Evolutionary conservation across 2,888 invertebrate species (phyloP).

Genomic region (Dexiosoma caninum): DNA sequence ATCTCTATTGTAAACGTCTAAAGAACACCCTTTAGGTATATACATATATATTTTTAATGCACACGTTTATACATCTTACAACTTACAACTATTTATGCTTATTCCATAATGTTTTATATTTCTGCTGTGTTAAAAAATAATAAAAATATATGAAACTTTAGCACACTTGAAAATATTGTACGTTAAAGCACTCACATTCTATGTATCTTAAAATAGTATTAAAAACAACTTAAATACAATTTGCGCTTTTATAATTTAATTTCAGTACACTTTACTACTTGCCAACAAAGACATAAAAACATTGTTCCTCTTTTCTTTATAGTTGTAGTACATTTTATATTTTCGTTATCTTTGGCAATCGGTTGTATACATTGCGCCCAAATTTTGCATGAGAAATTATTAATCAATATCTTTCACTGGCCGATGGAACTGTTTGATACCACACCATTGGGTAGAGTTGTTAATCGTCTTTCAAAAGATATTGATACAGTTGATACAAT

Average conservation of each 20-base stretch:
- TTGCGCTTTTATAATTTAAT: background rate
- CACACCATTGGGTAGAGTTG: slow-evolving; percentile 86
- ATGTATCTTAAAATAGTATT: background rate
- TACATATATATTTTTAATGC: background rate
- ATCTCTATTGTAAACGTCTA: too few species aligned
- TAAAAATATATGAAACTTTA: too few species aligned
- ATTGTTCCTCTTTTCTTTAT: slow-evolving; percentile 63
- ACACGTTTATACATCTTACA: background rate
- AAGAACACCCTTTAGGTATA: too few species aligned
- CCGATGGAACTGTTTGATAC: slow-evolving; percentile 88
- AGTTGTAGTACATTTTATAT: slow-evolving; percentile 73
- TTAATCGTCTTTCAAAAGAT: slow-evolving; percentile 83
- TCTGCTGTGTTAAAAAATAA: background rate
- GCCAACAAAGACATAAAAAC: background rate
- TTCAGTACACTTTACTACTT: background rate
- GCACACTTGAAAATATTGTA: background rate
- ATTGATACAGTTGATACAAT: slow-evolving; percentile 80
- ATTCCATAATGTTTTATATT: background rate
- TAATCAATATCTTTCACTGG: slow-evolving; percentile 82
- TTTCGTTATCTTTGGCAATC: slow-evolving; percentile 76
- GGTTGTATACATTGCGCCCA: slow-evolving; percentile 80
- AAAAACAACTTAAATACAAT: background rate
- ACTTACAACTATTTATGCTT: background rate
- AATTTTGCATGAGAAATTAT: slow-evolving; percentile 80
- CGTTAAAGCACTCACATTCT: background rate